A percentile compares a stretch with the other conserved stretches of the same genome.
phyloP scores from a whole-genome alignment of 2,113 vertebrate genomes.

The Tretioscincus oriximinensis region DNA sequence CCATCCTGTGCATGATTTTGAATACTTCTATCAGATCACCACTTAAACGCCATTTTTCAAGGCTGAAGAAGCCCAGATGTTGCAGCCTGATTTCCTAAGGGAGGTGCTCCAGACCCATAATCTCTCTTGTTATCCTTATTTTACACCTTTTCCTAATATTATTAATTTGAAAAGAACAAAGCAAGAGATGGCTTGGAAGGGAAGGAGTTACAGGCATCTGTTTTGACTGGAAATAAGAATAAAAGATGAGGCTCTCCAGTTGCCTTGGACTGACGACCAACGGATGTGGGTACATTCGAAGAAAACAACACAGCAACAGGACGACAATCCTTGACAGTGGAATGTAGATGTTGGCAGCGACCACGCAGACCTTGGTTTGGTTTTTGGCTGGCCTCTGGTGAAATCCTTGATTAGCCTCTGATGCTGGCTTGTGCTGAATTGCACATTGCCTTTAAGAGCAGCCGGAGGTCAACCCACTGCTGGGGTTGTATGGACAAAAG shows the following conservation, averaged over 20 bases:
- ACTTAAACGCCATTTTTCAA: no score
- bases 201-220: slow-evolving; percentile 41
- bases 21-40: no score
- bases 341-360: slow-evolving; percentile 66
- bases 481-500: neutral
- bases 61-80: no score
- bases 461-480: slow-evolving; percentile 30
- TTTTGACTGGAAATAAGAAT: slow-evolving; percentile 42
- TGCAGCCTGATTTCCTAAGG: no score
- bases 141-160: no score
- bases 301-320: slow-evolving; percentile 58
- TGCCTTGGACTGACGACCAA: slow-evolving; percentile 51
- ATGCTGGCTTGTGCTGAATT: slow-evolving; percentile 52
- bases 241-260: slow-evolving; percentile 47
- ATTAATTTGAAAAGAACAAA: slow-evolving; percentile 46
- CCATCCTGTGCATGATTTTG: no score
- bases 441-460: slow-evolving; percentile 46
- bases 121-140: no score
- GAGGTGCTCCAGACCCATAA: no score
- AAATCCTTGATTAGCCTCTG: slow-evolving; percentile 50
- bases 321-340: slow-evolving; percentile 62
- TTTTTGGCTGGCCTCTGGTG: slow-evolving; percentile 58
- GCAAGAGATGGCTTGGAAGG: slow-evolving; percentile 36
- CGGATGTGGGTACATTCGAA: slow-evolving; percentile 59
- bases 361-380: slow-evolving; percentile 49